These are phyloP conservation scores for Stegastes partitus DNA, from an alignment of 2,113 vertebrate genomes.

Conservation along the genomic window DNA sequence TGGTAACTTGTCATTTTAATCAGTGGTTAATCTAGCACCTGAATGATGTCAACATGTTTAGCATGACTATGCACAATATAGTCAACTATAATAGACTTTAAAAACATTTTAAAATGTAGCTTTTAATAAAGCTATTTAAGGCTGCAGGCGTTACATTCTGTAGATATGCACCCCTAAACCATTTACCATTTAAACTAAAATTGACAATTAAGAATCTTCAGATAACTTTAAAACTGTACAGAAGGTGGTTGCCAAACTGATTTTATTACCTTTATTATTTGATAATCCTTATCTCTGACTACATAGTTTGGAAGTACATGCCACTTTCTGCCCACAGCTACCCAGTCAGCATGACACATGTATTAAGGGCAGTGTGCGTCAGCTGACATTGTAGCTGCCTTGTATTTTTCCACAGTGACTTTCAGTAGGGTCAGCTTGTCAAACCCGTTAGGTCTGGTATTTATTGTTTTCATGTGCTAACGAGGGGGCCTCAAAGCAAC, in stretches of 20 bases:
- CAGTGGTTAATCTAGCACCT: no score
- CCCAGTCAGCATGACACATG: not conserved
- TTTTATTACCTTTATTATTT: not conserved
- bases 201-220: not conserved
- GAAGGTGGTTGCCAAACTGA: not conserved
- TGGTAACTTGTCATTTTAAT: no score
- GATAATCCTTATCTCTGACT: not conserved
- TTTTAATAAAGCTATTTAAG: not conserved
- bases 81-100: not conserved
- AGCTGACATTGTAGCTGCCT: not conserved
- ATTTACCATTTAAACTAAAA: not conserved
- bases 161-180: not conserved
- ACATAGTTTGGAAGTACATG: slow-evolving; percentile 2
- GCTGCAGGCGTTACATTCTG: not conserved
- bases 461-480: not conserved
- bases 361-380: not conserved
- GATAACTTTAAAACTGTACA: not conserved
- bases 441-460: slow-evolving; percentile 57
- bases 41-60: no score
- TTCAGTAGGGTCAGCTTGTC: slow-evolving; percentile 33
- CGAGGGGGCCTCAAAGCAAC: not conserved
- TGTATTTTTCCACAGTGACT: slow-evolving; percentile 27
- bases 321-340: not conserved
- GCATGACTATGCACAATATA: not conserved
- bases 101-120: not conserved